A percentile compares a stretch with the other conserved stretches of the same genome.
Evolutionary conservation across 2,113 vertebrate genomes (phyloP).

Genomic region (Piprites chloris): DNA sequence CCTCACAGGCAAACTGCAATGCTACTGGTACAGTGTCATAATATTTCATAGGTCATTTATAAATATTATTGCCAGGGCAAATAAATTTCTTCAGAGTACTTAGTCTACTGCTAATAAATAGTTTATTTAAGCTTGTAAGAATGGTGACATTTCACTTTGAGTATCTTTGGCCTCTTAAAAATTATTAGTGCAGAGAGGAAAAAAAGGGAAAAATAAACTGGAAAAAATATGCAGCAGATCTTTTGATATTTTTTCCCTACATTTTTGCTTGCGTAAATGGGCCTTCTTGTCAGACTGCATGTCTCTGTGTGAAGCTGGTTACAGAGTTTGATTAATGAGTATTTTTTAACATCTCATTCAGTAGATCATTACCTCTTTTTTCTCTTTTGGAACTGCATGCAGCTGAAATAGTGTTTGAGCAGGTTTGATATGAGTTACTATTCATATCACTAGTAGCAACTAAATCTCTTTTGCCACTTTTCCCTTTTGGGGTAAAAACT

Average conservation of each 20-base stretch:
- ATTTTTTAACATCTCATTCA: neutral
- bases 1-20: neutral
- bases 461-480: neutral
- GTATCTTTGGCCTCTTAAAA: slow-evolving; percentile 23
- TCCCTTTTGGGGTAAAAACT: neutral
- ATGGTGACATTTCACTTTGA: slow-evolving; percentile 41
- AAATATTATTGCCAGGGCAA: slow-evolving; percentile 50
- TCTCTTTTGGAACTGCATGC: neutral
- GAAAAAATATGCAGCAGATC: neutral
- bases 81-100: slow-evolving; percentile 30
- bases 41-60: slow-evolving; percentile 39
- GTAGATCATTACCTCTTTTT: neutral
- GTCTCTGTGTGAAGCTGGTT: neutral
- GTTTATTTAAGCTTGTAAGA: slow-evolving; percentile 46
- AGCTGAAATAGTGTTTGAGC: neutral
- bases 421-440: neutral
- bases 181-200: neutral
- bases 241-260: neutral
- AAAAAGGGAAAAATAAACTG: slow-evolving; percentile 19
- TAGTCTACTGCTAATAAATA: slow-evolving; percentile 30
- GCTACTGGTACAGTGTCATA: slow-evolving; percentile 30
- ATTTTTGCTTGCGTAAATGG: neutral
- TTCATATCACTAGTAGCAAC: neutral
- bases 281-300: neutral
- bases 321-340: neutral